phyloP scores from a whole-genome alignment of 2,888 invertebrate species.

The Brachypterus glaber region DNA sequence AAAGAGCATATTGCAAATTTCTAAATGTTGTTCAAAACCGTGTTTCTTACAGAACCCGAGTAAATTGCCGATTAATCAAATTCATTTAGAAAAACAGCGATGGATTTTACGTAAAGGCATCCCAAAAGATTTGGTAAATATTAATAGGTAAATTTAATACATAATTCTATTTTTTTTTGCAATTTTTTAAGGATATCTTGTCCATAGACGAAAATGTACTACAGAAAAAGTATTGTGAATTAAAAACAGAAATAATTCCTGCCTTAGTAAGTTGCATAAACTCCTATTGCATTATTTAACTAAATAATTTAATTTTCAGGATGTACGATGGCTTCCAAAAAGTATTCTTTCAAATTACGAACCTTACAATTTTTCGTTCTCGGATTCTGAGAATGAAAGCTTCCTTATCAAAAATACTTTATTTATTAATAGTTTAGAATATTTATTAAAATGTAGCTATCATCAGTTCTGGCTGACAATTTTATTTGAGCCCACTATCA shows the following conservation, averaged over 20 bases:
- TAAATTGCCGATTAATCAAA: slow-evolving; percentile 47
- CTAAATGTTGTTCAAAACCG: neutral
- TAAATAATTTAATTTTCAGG: slow-evolving; percentile 19
- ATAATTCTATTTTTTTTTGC: slow-evolving; percentile 1
- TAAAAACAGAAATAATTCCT: slow-evolving; percentile 29
- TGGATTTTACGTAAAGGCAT: slow-evolving; percentile 24
- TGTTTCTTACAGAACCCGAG: slow-evolving; percentile 48
- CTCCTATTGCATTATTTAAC: slow-evolving; percentile 3
- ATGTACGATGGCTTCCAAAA: slow-evolving; percentile 33
- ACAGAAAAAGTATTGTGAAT: slow-evolving; percentile 24
- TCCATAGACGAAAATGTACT: slow-evolving; percentile 20
- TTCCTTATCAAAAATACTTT: slow-evolving; percentile 29
- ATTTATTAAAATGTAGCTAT: slow-evolving; percentile 33
- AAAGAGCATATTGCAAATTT: slow-evolving; percentile 6
- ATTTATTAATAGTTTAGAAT: slow-evolving; percentile 31
- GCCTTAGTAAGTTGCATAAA: slow-evolving; percentile 28
- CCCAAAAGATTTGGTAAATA: slow-evolving; percentile 24
- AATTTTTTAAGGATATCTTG: slow-evolving; percentile 26
- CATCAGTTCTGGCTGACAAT: slow-evolving; percentile 40
- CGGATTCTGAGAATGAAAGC: slow-evolving; percentile 28
- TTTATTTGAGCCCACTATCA: slow-evolving; percentile 30
- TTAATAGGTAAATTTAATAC: neutral
- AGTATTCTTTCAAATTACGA: slow-evolving; percentile 27
- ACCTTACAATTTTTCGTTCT: slow-evolving; percentile 29
- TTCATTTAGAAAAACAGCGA: slow-evolving; percentile 31